Conservation (phyloP, 2,888 invertebrate species). For the Xestia rhomboidea region DNA sequence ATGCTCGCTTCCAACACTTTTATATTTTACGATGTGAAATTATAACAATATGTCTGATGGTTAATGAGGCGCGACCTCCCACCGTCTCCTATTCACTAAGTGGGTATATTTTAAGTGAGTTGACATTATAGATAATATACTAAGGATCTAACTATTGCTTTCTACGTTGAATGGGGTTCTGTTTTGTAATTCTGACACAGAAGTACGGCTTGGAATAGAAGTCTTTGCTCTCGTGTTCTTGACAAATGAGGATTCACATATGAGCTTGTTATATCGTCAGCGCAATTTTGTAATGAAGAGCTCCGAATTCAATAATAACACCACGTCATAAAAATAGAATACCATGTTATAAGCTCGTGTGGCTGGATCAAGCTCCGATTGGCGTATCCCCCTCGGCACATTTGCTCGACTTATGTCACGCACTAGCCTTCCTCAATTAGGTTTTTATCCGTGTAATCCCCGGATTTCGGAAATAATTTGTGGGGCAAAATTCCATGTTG, state of each 20-base stretch:
- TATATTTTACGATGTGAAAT: slow-evolving; percentile 70
- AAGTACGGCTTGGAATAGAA: slow-evolving; percentile 17
- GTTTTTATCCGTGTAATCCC: slow-evolving; percentile 68
- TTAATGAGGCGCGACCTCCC: slow-evolving; percentile 49
- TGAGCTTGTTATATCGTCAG: slow-evolving; percentile 15
- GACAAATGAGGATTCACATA: slow-evolving; percentile 17
- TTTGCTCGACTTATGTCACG: slow-evolving; percentile 58
- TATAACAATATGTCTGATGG: slow-evolving; percentile 66
- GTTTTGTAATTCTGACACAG: slow-evolving; percentile 30
- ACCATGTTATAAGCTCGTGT: slow-evolving; percentile 40
- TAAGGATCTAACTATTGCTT: slow-evolving; percentile 10
- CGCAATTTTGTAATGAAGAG: slow-evolving; percentile 25
- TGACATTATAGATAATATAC: slow-evolving; percentile 14
- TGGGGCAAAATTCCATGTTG: slow-evolving; percentile 39
- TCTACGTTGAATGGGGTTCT: slow-evolving; percentile 13
- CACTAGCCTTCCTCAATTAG: slow-evolving; percentile 62
- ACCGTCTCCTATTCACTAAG: slow-evolving; percentile 32
- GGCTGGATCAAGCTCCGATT: slow-evolving; percentile 47
- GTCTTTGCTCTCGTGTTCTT: slow-evolving; percentile 16
- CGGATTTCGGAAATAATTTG: slow-evolving; percentile 58
- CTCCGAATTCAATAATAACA: slow-evolving; percentile 21
- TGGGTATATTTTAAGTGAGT: slow-evolving; percentile 21
- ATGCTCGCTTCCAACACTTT: slow-evolving; percentile 71
- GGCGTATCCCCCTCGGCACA: slow-evolving; percentile 44
- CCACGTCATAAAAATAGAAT: slow-evolving; percentile 41